A percentile compares a stretch with the other conserved stretches of the same genome.
Conservation (phyloP, 35 echinoderm and acorn worm species). For the Apostichopus japonicus region DNA sequence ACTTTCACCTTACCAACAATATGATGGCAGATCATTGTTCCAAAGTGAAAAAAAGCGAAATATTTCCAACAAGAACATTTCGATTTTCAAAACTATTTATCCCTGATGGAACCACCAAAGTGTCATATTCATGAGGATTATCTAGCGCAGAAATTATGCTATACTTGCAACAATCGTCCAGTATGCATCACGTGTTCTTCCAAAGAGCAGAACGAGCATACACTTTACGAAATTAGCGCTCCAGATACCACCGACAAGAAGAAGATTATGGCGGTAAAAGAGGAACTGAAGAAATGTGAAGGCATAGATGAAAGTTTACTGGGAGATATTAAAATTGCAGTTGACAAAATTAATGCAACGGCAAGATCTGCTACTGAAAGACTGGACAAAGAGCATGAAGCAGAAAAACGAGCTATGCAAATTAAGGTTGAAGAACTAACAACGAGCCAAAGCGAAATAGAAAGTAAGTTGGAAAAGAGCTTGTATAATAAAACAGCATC, state of each 20-base stretch:
- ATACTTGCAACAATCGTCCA: neutral
- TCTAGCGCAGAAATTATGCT: neutral
- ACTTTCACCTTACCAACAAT: neutral
- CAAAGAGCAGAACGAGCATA: neutral
- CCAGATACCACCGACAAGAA: neutral
- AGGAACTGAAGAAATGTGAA: neutral
- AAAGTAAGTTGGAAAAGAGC: too few species aligned
- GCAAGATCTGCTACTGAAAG: neutral
- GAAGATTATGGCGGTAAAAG: neutral
- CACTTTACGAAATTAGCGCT: neutral
- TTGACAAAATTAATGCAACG: neutral
- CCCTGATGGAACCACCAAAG: neutral
- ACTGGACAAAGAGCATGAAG: neutral
- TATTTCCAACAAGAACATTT: neutral
- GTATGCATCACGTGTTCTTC: neutral
- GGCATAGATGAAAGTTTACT: too few species aligned
- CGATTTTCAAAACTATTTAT: neutral
- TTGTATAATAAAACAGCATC: neutral
- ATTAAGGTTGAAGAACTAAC: neutral
- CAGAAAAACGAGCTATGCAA: neutral
- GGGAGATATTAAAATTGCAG: neutral
- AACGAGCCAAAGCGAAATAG: neutral
- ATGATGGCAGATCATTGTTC: constrained; percentile 1
- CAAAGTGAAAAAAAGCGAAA: neutral
- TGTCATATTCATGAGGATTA: neutral